These are phyloP conservation scores for Phenganax stokvisi DNA, from an alignment of 92 coral and sea anemone genomes.

Conservation along the genomic window DNA sequence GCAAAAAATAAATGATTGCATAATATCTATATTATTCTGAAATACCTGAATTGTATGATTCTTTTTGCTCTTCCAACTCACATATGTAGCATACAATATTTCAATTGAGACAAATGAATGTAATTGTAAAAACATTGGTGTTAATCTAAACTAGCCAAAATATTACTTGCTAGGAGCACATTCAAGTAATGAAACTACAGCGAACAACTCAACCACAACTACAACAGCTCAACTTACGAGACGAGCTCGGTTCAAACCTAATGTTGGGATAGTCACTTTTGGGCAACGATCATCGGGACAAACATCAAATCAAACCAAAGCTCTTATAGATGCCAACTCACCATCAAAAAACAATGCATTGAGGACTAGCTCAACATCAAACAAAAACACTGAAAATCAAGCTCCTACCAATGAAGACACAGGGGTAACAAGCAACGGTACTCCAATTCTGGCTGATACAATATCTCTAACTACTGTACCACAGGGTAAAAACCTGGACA, in stretches of 20 bases:
- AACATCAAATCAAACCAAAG: neutral
- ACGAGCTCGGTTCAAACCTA: slow-evolving; percentile 28
- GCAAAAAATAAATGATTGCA: no score
- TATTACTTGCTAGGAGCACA: neutral
- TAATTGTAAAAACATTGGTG: no score
- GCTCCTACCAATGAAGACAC: neutral
- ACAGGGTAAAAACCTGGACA: neutral
- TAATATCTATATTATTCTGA: no score
- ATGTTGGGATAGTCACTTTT: slow-evolving; percentile 1
- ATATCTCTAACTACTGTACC: neutral
- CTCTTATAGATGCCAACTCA: neutral
- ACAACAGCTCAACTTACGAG: slow-evolving; percentile 12
- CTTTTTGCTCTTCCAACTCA: no score
- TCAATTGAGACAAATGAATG: neutral
- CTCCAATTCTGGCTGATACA: neutral
- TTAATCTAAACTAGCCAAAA: neutral
- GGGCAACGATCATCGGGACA: neutral
- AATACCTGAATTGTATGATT: no score
- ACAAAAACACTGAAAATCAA: neutral
- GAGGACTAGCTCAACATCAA: neutral
- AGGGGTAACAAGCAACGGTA: neutral
- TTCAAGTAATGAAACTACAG: neutral
- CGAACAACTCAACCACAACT: neutral
- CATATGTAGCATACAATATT: no score
- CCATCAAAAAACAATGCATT: neutral